Percentiles rank a stretch among this genome's conserved stretches.
Evolutionary conservation across 2,888 invertebrate species (phyloP).

Genomic region (Drosophila barbarae): DNA sequence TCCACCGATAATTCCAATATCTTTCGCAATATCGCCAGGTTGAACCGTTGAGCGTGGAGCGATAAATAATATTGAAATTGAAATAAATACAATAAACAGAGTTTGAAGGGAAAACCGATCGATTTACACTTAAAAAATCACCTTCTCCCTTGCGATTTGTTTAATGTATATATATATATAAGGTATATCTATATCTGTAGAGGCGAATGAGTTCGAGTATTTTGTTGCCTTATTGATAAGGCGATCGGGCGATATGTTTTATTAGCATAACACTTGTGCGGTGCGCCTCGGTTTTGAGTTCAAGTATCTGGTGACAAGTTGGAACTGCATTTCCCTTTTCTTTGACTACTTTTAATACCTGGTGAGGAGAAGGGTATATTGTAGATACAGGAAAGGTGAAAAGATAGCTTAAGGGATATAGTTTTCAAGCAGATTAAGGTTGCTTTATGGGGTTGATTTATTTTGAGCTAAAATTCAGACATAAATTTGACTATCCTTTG

Average conservation of each 20-base stretch:
- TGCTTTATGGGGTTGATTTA: not conserved
- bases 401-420: not conserved
- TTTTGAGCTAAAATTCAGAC: not conserved
- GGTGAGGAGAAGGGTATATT: not conserved
- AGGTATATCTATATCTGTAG: slow-evolving; percentile 40
- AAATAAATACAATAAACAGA: slow-evolving; percentile 70
- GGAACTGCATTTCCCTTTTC: slow-evolving; percentile 56
- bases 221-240: slow-evolving; percentile 57
- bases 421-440: too few relatives aligned
- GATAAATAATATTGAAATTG: slow-evolving; percentile 69
- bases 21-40: slow-evolving; percentile 34
- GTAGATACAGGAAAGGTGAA: too few relatives aligned
- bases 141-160: slow-evolving; percentile 28
- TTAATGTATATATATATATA: slow-evolving; percentile 64
- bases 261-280: slow-evolving; percentile 77
- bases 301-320: slow-evolving; percentile 51
- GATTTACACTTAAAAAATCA: slow-evolving; percentile 69
- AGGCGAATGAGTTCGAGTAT: slow-evolving; percentile 17
- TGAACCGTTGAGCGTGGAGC: slow-evolving; percentile 12
- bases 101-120: slow-evolving; percentile 55
- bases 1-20: not conserved
- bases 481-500: not conserved
- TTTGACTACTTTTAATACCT: not conserved
- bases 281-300: slow-evolving; percentile 38
- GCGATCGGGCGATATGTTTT: slow-evolving; percentile 64